Evolutionary conservation across 2,797 vertebrate genomes (phyloP).

Genomic region (Gorsachius magnificus): DNA sequence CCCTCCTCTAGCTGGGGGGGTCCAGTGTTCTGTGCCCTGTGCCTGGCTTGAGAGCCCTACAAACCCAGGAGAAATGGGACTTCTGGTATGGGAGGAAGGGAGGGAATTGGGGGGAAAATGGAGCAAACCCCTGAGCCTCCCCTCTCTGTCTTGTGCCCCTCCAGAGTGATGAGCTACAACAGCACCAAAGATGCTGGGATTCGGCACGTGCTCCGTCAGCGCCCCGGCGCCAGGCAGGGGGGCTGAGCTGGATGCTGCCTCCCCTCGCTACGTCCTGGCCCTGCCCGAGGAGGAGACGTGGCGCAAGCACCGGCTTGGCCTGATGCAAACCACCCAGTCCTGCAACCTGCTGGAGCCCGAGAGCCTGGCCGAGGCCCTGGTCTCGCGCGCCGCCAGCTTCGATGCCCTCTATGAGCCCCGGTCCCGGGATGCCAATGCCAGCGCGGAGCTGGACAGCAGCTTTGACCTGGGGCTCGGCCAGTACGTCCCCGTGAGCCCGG

Average conservation of each 20-base stretch:
- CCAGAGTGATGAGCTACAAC: slow-evolving; percentile 87
- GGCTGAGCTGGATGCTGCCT: slow-evolving; percentile 72
- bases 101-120: fast-evolving
- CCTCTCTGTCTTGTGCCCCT: not conserved
- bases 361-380: slow-evolving; percentile 76
- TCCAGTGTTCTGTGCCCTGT: fast-evolving
- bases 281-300: slow-evolving; percentile 84
- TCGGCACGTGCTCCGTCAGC: slow-evolving; percentile 80
- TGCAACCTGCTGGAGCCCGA: slow-evolving; percentile 82
- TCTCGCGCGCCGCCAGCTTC: slow-evolving; percentile 78
- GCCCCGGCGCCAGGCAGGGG: slow-evolving; percentile 14
- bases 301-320: slow-evolving; percentile 82
- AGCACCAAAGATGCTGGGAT: slow-evolving; percentile 86
- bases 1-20: no score
- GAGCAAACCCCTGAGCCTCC: not conserved
- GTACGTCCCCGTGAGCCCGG: slow-evolving; percentile 85
- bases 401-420: slow-evolving; percentile 81
- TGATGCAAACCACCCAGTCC: slow-evolving; percentile 75
- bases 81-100: not conserved
- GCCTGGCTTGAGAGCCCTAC: not conserved
- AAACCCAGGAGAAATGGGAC: fast-evolving
- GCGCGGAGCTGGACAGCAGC: slow-evolving; percentile 58
- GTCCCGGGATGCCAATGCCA: slow-evolving; percentile 39
- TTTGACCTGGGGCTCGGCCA: slow-evolving; percentile 76
- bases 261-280: slow-evolving; percentile 77